Evolutionary conservation across 2,888 invertebrate genomes (phyloP), one percentile per base, ranked within the genome.

Genomic region (Cancer borealis): DNA sequence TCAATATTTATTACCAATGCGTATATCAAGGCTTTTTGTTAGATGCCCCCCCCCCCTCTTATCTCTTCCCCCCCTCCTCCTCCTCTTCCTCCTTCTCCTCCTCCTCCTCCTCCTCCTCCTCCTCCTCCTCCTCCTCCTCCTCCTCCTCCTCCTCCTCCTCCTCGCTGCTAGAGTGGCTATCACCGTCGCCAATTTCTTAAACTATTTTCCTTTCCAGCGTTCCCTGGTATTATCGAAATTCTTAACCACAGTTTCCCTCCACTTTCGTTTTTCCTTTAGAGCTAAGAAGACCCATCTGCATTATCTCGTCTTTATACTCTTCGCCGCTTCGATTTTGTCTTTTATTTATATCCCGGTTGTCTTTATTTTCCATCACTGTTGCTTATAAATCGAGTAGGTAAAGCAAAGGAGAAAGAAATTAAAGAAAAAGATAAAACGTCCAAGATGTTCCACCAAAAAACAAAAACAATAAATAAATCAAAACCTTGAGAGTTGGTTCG

Each of bases 111-210:
- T 30, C 2, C 12, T 79, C 2, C 12, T 79, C 12, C 30, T 79
- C 30, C 12, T 30, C 30, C 12, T 30, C 12, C 79, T 30, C 30
- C 12, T 21, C 21, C 30, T 30, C 21, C 30, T 30, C 21, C 79
- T 30, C 79, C 3, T 21, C 30, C 30, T 21, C 79, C 2, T 30
- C 79, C 26, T 12, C 79, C 12, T 26, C 79, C 30, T 12, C 79
- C 6, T 26, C 8, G 4, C 26, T 3, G 12, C 30, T 5, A 30
- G 30, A 79, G 79, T 79, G 30, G 79, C 79, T 79, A 79, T 79
- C 79, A 79, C 79, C 79, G 79, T 30, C 79, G 79, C 79, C 79
- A 79, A 79, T 79, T 79, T 30, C 79, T 79, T 79, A 79, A 79
- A 79, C 79, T 79, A 79, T 79, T 79, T 79, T 30, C 79, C 79